phyloP scores from a whole-genome alignment of 2,888 invertebrate species.

The Ophioninae sp. region DNA sequence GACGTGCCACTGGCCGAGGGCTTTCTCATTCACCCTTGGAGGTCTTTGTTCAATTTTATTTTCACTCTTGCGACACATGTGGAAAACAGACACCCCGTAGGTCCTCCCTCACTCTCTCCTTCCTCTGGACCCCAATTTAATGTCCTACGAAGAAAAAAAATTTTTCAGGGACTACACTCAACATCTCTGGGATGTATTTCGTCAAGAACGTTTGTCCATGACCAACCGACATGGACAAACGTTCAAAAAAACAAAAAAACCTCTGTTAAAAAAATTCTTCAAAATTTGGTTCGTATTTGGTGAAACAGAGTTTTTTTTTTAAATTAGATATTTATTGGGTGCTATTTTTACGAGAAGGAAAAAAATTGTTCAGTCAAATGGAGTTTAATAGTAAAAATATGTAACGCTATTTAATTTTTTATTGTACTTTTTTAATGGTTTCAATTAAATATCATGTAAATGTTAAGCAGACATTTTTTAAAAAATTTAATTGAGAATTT shows the following conservation, averaged over 20 bases:
- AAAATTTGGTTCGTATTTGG: neutral
- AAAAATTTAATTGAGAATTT: neutral
- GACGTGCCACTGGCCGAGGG: conserved; percentile 18
- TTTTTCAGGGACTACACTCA: neutral
- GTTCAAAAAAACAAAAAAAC: neutral
- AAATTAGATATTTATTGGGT: neutral
- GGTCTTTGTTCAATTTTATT: conserved; percentile 60
- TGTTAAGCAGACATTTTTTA: neutral
- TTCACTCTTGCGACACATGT: conserved; percentile 54
- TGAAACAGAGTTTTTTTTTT: neutral
- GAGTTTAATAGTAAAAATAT: neutral
- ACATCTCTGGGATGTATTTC: neutral
- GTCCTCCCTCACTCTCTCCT: conserved; percentile 18
- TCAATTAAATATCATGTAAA: too few species aligned
- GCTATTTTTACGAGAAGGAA: neutral
- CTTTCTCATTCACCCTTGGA: conserved; percentile 43
- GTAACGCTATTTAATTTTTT: neutral
- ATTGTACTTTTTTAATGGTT: too few species aligned
- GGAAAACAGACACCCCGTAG: conserved; percentile 58
- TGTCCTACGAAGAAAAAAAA: conserved; percentile 42
- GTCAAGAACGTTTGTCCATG: conserved; percentile 2
- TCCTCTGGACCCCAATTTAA: conserved; percentile 6
- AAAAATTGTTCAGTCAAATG: neutral
- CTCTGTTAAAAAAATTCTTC: neutral
- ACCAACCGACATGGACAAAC: conserved; percentile 9